Conservation (phyloP, 2,113 vertebrate species). For the Blennius ocellaris region DNA sequence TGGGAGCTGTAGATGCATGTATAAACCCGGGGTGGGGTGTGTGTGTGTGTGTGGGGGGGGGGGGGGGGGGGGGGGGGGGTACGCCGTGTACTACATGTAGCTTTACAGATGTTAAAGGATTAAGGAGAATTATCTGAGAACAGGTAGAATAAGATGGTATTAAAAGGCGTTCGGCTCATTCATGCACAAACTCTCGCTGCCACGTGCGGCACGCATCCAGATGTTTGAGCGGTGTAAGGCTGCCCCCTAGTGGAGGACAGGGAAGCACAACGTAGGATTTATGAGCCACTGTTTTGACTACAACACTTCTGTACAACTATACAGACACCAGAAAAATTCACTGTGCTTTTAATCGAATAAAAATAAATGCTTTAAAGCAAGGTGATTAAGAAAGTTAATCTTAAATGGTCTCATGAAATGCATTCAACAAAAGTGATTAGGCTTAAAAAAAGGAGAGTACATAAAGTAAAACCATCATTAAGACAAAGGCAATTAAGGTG, state of each 20-base stretch:
- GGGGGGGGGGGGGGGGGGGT: constrained; percentile 18
- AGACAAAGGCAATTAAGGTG: too few relatives aligned
- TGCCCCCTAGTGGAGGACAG: constrained; percentile 58
- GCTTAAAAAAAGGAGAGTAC: too few relatives aligned
- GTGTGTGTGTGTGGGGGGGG: too few relatives aligned
- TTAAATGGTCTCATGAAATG: too few relatives aligned
- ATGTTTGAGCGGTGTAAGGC: constrained; percentile 29
- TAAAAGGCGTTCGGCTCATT: constrained; percentile 43
- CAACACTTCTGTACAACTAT: too few relatives aligned
- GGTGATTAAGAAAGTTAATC: too few relatives aligned
- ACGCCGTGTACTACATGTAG: constrained; percentile 30
- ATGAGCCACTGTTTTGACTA: background rate
- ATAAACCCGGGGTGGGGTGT: constrained; percentile 5
- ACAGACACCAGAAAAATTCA: too few relatives aligned
- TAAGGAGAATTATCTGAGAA: constrained; percentile 45
- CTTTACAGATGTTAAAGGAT: constrained; percentile 56
- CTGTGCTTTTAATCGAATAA: too few relatives aligned
- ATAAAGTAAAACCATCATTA: too few relatives aligned
- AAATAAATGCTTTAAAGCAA: too few relatives aligned
- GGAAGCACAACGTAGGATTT: background rate
- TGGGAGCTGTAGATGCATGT: constrained; percentile 14
- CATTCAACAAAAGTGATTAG: too few relatives aligned
- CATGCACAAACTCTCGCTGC: background rate
- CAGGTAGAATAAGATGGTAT: constrained; percentile 37
- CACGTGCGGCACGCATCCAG: background rate